Base-by-base conservation (phyloP, 2,888 invertebrate species). In the Drosophila testacea region DNA sequence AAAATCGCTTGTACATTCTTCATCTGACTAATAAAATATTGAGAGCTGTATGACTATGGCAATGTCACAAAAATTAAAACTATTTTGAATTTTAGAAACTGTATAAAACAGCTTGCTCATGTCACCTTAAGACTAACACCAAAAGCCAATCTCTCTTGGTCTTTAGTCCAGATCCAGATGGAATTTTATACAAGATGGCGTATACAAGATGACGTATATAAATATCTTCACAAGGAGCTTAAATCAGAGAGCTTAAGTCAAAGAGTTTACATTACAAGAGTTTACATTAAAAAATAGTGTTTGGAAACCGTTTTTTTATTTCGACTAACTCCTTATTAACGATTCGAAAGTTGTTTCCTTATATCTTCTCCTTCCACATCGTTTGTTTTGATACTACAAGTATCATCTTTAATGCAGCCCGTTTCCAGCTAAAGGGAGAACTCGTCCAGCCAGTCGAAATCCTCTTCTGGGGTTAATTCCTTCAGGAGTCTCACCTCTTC, bases 381-480 rank as follows among this genome's bases (percentile, higher is more conserved):
- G 7, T 13, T 39, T 13, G 6, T 22, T 5, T 42, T 5, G 11
- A 6, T 6, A 44, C 27, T 27, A 6, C 5, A 1, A 27, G 0
- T 27, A 44, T 11, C 7, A 27, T 16, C 7, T 32, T 32, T 32
- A 32, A 6, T 32, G 7, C 32, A 7, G 32, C 6, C 4, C 6
- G 4, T 2, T 10, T 39, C 16, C 13, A 27, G 5, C 13, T 46
- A 57, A 27, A n/a, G n/a, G 1, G 16, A 4, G 1, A 69, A 55
- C 1, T 69, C 48, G 6, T 59, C 54, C 22, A 69, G n/a, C 57
- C 63, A 63, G 30, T 52, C 44, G 4, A 72, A 42, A 9, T 69
- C 59, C 4, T 60, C 50, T 0, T 47, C 34, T 6, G 46, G 47
- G 6, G 46, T 2, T 22, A 68, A n/a, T 10, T 60, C 51, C 42